Conservation (phyloP, 1,140 invertebrate species). For the Drosophila ambigua region DNA sequence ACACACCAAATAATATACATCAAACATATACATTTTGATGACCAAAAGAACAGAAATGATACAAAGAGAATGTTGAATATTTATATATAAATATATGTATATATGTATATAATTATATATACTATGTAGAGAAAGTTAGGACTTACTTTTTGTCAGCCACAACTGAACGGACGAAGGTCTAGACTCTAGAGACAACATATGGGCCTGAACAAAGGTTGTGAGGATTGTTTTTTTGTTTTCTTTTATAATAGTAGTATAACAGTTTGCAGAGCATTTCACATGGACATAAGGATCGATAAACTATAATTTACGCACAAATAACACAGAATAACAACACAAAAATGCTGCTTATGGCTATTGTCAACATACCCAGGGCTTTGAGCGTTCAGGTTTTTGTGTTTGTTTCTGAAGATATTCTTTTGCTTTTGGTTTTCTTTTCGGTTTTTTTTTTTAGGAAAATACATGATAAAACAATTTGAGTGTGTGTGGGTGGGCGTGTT, state of each 20-base stretch:
- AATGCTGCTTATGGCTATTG: constrained; percentile 51
- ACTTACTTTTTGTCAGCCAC: constrained; percentile 63
- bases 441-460: constrained; percentile 20
- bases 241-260: constrained; percentile 52
- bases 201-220: constrained; percentile 30
- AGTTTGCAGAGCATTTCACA: constrained; percentile 56
- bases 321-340: constrained; percentile 47
- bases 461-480: constrained; percentile 39
- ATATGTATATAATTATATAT: constrained; percentile 32
- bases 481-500: constrained; percentile 21
- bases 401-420: constrained; percentile 20
- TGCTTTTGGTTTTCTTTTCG: constrained; percentile 19
- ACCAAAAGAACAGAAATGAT: constrained; percentile 49
- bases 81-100: constrained; percentile 25
- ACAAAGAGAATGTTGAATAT: constrained; percentile 39
- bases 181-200: constrained; percentile 17
- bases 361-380: constrained; percentile 55
- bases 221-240: constrained; percentile 15
- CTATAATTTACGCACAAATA: constrained; percentile 53
- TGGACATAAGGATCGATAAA: constrained; percentile 39
- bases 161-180: constrained; percentile 53
- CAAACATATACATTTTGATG: constrained; percentile 39
- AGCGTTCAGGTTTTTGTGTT: constrained; percentile 45
- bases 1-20: constrained; percentile 14
- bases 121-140: constrained; percentile 33